These are phyloP conservation scores for Lycaon pictus DNA, from an alignment of 2,113 vertebrate species.

Conservation along the genomic window DNA sequence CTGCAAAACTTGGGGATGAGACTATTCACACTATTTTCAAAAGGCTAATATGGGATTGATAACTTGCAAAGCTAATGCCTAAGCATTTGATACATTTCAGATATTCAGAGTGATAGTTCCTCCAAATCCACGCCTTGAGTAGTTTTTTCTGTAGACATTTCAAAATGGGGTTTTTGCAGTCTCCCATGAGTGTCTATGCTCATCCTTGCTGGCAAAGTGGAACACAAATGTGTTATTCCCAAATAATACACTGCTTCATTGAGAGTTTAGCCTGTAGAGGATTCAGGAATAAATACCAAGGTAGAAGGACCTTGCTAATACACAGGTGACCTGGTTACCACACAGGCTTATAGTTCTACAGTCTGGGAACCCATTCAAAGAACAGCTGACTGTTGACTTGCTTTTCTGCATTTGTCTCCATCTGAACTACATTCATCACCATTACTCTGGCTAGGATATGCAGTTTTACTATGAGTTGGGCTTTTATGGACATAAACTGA, in stretches of 20 bases:
- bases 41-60: slow-evolving; percentile 7
- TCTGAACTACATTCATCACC: not conserved
- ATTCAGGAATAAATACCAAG: not conserved
- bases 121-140: not conserved
- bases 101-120: not conserved
- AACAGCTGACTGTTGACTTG: not conserved
- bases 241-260: not conserved
- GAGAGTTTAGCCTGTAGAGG: not conserved
- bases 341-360: not conserved
- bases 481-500: not conserved
- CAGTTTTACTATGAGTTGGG: not conserved
- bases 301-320: not conserved
- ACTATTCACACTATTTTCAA: not conserved
- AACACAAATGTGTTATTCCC: not conserved
- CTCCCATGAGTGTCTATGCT: not conserved
- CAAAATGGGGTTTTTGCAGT: not conserved
- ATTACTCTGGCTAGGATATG: not conserved
- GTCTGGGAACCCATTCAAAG: not conserved
- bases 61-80: not conserved
- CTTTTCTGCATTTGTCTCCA: not conserved
- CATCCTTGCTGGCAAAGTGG: not conserved
- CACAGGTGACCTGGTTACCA: not conserved
- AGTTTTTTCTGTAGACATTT: not conserved
- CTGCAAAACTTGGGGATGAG: not conserved
- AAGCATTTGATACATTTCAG: not conserved